Conservation (phyloP, 2,888 invertebrate genomes). For the Drosophila nr. medialis region DNA sequence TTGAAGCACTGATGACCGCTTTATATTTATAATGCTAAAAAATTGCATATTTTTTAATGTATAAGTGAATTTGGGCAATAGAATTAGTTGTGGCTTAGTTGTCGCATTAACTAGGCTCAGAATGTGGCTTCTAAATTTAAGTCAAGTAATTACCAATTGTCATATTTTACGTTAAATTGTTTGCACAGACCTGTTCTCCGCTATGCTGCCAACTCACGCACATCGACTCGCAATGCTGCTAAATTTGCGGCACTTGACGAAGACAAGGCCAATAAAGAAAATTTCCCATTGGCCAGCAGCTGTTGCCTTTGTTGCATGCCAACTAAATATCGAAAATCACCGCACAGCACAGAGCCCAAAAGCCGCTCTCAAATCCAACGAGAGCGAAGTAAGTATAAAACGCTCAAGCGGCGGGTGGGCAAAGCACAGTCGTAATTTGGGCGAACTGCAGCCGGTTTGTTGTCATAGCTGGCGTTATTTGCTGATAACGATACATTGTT, state of each 20-base stretch:
- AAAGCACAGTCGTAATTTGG: slow-evolving; percentile 57
- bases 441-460: slow-evolving; percentile 37
- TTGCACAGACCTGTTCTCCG: neutral
- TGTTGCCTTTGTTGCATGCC: slow-evolving; percentile 42
- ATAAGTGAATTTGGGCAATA: neutral
- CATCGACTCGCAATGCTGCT: slow-evolving; percentile 21
- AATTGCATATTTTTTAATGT: neutral
- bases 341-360: neutral
- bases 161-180: neutral
- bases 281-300: slow-evolving; percentile 45
- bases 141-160: neutral
- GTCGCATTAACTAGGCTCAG: neutral
- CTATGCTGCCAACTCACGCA: slow-evolving; percentile 20
- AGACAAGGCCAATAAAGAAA: slow-evolving; percentile 37
- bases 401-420: slow-evolving; percentile 37
- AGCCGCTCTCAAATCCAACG: neutral
- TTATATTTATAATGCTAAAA: neutral
- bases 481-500: slow-evolving; percentile 16
- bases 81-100: neutral
- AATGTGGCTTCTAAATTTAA: neutral
- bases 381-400: slow-evolving; percentile 57
- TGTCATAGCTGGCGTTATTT: neutral
- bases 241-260: slow-evolving; percentile 15
- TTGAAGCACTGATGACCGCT: neutral
- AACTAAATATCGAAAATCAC: slow-evolving; percentile 35